Percentiles rank a stretch among this genome's conserved stretches.
phyloP scores from a whole-genome alignment of 2,113 vertebrate genomes.

The Plecotus auritus region DNA sequence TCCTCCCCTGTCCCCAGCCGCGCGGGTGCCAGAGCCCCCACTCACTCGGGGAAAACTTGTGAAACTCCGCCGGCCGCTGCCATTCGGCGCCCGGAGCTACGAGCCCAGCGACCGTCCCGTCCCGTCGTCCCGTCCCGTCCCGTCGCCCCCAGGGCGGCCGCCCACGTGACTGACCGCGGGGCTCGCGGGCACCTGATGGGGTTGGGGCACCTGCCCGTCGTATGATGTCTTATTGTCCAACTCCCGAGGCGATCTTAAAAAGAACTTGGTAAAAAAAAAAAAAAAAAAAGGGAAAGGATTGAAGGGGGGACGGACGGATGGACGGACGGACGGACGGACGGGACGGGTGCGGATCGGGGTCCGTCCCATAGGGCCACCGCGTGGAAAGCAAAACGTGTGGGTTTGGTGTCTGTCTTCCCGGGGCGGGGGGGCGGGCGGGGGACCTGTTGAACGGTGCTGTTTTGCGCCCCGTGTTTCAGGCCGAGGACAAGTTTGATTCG shows the following conservation, averaged over 20 bases:
- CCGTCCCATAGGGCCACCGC: neutral
- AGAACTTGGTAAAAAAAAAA: too few species aligned
- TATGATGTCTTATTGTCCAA: neutral
- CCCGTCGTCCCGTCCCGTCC: too few species aligned
- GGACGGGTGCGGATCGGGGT: neutral
- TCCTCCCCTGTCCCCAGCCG: neutral
- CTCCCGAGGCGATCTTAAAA: neutral
- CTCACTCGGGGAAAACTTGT: neutral
- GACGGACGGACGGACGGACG: too few species aligned
- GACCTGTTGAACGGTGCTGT: neutral
- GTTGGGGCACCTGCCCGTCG: neutral
- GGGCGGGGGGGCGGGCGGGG: neutral
- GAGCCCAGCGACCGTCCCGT: neutral
- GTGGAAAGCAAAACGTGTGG: neutral
- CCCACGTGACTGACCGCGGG: neutral
- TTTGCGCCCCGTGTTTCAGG: slow-evolving; percentile 75
- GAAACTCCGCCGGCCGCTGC: neutral
- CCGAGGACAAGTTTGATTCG: slow-evolving; percentile 84
- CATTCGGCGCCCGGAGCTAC: too few species aligned
- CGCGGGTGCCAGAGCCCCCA: neutral
- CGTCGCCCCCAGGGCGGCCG: neutral
- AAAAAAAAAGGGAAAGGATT: too few species aligned
- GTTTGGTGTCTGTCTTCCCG: neutral
- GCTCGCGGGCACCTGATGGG: neutral
- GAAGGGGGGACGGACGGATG: too few species aligned